Conservation (phyloP, 2,888 invertebrate species). For the Machimus atricapillus region DNA sequence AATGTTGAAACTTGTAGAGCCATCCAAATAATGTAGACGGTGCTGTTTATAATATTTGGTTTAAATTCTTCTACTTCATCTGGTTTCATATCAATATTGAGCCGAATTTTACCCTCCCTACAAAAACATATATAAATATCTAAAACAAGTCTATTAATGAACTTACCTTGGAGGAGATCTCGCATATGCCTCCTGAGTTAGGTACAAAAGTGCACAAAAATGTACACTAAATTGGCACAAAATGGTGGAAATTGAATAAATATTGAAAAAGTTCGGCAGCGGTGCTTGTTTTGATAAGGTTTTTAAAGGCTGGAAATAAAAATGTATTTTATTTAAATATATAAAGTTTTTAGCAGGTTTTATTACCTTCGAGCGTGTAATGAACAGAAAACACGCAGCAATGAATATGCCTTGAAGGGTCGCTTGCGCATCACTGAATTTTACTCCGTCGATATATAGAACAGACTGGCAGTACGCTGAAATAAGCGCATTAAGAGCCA, state of each 20-base stretch:
- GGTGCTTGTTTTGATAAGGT: conserved; percentile 92
- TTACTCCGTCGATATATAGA: conserved; percentile 96
- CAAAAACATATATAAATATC: neutral
- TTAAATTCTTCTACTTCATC: conserved; percentile 87
- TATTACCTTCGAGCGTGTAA: conserved; percentile 92
- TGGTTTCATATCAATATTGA: conserved; percentile 67
- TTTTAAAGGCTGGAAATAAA: conserved; percentile 78
- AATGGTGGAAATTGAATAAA: conserved; percentile 96
- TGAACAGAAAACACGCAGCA: conserved; percentile 97
- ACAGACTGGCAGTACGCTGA: conserved; percentile 99
- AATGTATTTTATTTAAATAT: conserved; percentile 47
- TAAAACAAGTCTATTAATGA: neutral
- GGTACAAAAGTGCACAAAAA: conserved; percentile 86
- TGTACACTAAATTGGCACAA: conserved; percentile 94
- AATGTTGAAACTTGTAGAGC: conserved; percentile 97
- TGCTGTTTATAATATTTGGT: conserved; percentile 94
- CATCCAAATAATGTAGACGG: conserved; percentile 98
- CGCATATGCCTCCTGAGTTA: conserved; percentile 81
- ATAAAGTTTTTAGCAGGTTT: neutral
- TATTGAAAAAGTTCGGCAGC: conserved; percentile 97
- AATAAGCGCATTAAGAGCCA: conserved; percentile 96
- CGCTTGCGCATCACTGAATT: conserved; percentile 97
- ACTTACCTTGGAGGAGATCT: conserved; percentile 74
- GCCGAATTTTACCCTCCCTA: conserved; percentile 68
- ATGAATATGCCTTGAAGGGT: conserved; percentile 95